Percentiles rank a stretch among this genome's conserved stretches.
Conservation (phyloP, 35 echinoderm and acorn worm genomes). For the Chiridota heheva region DNA sequence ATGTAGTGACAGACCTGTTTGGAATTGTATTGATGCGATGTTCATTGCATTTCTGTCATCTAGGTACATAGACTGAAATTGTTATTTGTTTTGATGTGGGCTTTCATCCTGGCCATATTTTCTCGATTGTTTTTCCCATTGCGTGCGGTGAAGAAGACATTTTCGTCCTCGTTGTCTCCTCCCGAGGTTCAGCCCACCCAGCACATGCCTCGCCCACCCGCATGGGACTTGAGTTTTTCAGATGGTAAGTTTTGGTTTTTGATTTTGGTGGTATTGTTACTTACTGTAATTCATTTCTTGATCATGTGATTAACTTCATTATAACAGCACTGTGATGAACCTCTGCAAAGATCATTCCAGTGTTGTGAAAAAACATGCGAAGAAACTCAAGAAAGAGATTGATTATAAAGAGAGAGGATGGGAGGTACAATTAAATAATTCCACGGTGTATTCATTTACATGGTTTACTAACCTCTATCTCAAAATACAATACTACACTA, state of each 20-base stretch:
- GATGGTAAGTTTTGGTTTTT: slow-evolving; percentile 29
- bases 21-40: background rate
- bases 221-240: slow-evolving; percentile 64
- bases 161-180: too few relatives aligned
- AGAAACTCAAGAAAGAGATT: background rate
- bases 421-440: background rate
- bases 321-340: too few relatives aligned
- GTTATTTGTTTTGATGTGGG: background rate
- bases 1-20: too few relatives aligned
- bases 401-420: background rate
- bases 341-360: too few relatives aligned
- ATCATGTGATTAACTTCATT: too few relatives aligned
- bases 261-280: background rate
- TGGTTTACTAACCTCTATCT: too few relatives aligned
- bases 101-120: background rate
- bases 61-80: slow-evolving; percentile 13
- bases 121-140: background rate
- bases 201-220: slow-evolving; percentile 5
- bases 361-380: too few relatives aligned
- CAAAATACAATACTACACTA: too few relatives aligned
- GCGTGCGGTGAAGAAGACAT: background rate
- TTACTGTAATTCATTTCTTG: background rate
- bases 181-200: background rate
- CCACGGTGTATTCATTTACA: too few relatives aligned
- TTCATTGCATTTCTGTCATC: background rate